Evolutionary conservation across 2,797 vertebrate species (phyloP).

Genomic region (Fistularia commersonii): DNA sequence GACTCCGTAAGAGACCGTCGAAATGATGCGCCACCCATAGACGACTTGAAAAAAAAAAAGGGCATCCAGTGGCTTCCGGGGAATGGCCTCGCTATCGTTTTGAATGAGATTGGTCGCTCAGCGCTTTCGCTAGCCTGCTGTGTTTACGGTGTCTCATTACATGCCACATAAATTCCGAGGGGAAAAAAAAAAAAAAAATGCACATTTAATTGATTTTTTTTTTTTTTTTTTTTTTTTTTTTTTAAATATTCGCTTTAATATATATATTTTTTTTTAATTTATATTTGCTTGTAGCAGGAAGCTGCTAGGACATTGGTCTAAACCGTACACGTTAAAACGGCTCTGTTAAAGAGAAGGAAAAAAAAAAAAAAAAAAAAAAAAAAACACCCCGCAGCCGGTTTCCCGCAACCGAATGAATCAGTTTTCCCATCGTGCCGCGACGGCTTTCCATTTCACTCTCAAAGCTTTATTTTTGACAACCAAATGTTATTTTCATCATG

Average conservation of each 20-base stretch:
- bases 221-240: conserved; percentile 49
- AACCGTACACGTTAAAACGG: conserved; percentile 34
- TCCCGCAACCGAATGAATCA: conserved; percentile 34
- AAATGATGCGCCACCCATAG: conserved; percentile 57
- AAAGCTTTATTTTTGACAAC: conserved; percentile 77
- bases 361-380: neutral
- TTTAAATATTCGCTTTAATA: conserved; percentile 43
- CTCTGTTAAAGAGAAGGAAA: conserved; percentile 20
- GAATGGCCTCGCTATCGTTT: conserved; percentile 67
- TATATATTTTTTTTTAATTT: conserved; percentile 52
- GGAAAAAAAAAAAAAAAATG: too few relatives aligned
- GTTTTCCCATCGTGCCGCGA: conserved; percentile 55
- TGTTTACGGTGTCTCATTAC: conserved; percentile 74
- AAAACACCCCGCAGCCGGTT: conserved; percentile 17
- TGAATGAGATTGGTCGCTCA: conserved; percentile 79
- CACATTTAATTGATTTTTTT: conserved; percentile 62
- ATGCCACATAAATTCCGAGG: conserved; percentile 69
- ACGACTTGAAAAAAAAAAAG: conserved; percentile 52
- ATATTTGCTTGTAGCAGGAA: conserved; percentile 62
- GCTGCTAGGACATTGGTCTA: conserved; percentile 57
- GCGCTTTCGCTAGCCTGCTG: conserved; percentile 81
- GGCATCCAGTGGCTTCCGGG: conserved; percentile 61
- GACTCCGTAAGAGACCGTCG: conserved; percentile 58
- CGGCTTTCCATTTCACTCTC: conserved; percentile 57
- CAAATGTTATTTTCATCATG: conserved; percentile 65